Evolutionary conservation across 2,113 vertebrate species (phyloP), one percentile per base, ranked within the genome.

Genomic region (Toxotes jaculatrix): DNA sequence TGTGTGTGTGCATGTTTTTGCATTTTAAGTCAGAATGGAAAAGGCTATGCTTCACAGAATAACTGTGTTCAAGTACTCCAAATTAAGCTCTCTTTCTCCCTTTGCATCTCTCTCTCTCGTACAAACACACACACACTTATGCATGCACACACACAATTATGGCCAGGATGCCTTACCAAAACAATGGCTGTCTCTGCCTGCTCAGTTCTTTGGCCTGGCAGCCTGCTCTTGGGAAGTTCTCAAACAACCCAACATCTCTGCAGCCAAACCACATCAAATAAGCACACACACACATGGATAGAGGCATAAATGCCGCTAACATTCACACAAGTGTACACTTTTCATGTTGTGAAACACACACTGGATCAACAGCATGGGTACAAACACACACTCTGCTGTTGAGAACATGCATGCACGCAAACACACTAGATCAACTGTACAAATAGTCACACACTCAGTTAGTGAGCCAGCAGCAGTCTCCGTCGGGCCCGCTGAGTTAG

Each of bases 201-300:
- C 47, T 86, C 80, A 73, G 69, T 72, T 73, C 63, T 84, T 79
- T 80, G 87, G 90, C 67, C 88, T 84, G 61, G 70, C 74, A 80
- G 72, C 56, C 38, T 77, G 47, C 74, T 86, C 87, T 87, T 90
- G 86, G 85, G 88, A 88, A 87, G 83, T 89, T 93, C 85, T 93
- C 76, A 93, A 90, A 88, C 86, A 92, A 84, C 78, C 77, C 87
- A 83, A 85, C 80, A 62, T 82, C 32, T 45, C 51, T 86, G 69
- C 77, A 79, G 92, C 90, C 92, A 93, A 92, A 42, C 92, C 92
- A 91, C 92, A 90, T 92, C 88, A 93, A 90, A 91, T 74, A 80
- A 62, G 27, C 55, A 11, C 62, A 31, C 40, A 8, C 60, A 63
- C 53, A 69, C 56, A 74, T 11, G 9, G 9, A 70, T 23, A 73